A percentile compares a stretch with the other conserved stretches of the same genome.
Conservation (phyloP, 2,888 invertebrate species). For the Athetis lepigone region DNA sequence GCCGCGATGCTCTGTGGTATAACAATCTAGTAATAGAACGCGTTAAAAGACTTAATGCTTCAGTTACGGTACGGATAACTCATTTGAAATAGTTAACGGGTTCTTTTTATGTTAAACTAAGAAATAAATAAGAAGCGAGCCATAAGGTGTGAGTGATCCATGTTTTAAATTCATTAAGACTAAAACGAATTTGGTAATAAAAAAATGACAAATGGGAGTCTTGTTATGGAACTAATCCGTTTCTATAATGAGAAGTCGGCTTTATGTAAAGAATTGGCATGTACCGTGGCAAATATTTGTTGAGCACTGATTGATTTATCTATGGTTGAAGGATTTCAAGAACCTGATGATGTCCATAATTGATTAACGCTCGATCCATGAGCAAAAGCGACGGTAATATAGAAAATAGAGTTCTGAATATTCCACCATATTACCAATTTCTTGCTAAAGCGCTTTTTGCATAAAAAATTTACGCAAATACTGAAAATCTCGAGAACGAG, state of each 20-base stretch:
- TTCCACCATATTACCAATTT: slow-evolving; percentile 1
- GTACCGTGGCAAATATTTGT: slow-evolving; percentile 38
- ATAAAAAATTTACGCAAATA: neutral
- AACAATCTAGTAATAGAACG: slow-evolving; percentile 74
- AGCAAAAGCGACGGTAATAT: slow-evolving; percentile 8
- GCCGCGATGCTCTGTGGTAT: slow-evolving; percentile 67
- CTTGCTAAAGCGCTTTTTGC: neutral
- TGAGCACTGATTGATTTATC: slow-evolving; percentile 37
- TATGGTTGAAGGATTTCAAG: slow-evolving; percentile 20
- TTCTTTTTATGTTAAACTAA: slow-evolving; percentile 46
- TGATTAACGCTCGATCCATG: slow-evolving; percentile 14
- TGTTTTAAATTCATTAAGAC: slow-evolving; percentile 52
- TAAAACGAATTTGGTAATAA: slow-evolving; percentile 34
- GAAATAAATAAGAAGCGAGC: slow-evolving; percentile 45
- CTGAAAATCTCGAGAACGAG: slow-evolving; percentile 4
- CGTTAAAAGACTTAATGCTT: slow-evolving; percentile 67
- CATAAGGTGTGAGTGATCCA: slow-evolving; percentile 48
- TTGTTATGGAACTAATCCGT: slow-evolving; percentile 33
- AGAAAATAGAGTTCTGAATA: neutral
- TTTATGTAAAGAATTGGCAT: slow-evolving; percentile 27
- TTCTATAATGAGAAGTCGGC: slow-evolving; percentile 19
- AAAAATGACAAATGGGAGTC: slow-evolving; percentile 40
- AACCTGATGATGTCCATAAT: slow-evolving; percentile 37
- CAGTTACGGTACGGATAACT: slow-evolving; percentile 63
- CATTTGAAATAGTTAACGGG: slow-evolving; percentile 62